Percentiles rank a stretch among this genome's conserved stretches.
Evolutionary conservation across 2,888 invertebrate species (phyloP).

Genomic region (Aphidoletes aphidimyza): DNA sequence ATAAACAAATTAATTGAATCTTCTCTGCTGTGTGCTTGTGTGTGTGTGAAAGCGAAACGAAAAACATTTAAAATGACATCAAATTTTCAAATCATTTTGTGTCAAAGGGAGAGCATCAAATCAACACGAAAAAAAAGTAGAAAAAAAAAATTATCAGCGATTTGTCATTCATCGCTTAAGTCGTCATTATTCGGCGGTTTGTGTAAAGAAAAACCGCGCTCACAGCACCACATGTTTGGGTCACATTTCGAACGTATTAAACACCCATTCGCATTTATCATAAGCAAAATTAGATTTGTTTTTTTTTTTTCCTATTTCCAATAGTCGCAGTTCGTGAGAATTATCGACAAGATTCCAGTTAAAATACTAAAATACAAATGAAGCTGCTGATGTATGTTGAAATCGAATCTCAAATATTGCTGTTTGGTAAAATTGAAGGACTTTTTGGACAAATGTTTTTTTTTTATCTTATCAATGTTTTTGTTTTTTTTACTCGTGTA

Average conservation of each 20-base stretch:
- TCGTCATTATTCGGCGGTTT: neutral
- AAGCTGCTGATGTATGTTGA: neutral
- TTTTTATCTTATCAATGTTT: neutral
- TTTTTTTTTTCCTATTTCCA: too few relatives aligned
- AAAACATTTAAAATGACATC: slow-evolving; percentile 50
- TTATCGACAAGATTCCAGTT: neutral
- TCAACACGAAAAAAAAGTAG: neutral
- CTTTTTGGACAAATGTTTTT: neutral
- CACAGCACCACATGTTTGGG: slow-evolving; percentile 9
- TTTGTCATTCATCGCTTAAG: slow-evolving; percentile 44
- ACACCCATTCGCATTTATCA: slow-evolving; percentile 50
- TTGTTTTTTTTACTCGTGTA: neutral
- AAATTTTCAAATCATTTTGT: slow-evolving; percentile 20
- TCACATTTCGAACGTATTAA: slow-evolving; percentile 17
- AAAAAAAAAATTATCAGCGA: slow-evolving; percentile 40
- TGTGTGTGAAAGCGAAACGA: neutral
- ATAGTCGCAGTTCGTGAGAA: slow-evolving; percentile 17
- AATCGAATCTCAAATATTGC: neutral
- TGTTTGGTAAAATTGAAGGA: neutral
- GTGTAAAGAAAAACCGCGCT: neutral
- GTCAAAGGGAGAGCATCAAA: slow-evolving; percentile 43
- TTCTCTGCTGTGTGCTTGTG: neutral
- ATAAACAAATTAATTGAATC: slow-evolving; percentile 40
- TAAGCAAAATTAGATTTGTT: slow-evolving; percentile 48
- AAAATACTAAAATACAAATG: neutral